These are phyloP conservation scores for Microtus richardsoni DNA, from an alignment of 2,113 vertebrate genomes.

Conservation along the genomic window DNA sequence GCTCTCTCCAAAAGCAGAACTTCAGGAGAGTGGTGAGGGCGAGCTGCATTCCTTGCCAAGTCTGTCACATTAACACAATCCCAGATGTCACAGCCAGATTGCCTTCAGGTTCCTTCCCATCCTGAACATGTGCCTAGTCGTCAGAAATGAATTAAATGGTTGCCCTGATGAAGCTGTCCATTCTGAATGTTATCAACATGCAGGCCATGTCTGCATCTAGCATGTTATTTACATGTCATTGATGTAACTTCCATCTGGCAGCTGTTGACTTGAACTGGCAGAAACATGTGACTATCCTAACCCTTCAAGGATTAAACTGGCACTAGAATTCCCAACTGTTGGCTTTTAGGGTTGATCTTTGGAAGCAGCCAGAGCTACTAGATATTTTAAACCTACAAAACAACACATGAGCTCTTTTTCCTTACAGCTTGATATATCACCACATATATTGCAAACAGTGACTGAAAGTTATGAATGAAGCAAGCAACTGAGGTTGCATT, in stretches of 20 bases:
- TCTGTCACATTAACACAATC: conserved; percentile 63
- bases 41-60: background rate
- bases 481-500: background rate
- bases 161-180: conserved; percentile 36
- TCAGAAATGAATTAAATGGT: conserved; percentile 41
- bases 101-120: conserved; percentile 22
- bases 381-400: conserved; percentile 44
- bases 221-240: conserved; percentile 7
- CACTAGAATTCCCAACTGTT: background rate
- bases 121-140: background rate
- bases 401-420: background rate
- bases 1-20: background rate
- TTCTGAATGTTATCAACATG: conserved; percentile 4
- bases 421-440: background rate
- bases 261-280: background rate
- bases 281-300: background rate
- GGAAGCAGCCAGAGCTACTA: background rate
- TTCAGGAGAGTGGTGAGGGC: background rate
- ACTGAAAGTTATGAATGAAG: background rate
- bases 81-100: conserved; percentile 53
- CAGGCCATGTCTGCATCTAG: background rate
- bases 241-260: background rate
- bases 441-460: background rate
- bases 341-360: conserved; percentile 8
- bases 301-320: background rate